Percentiles rank a stretch among this genome's conserved stretches.
phyloP scores from a whole-genome alignment of 2,888 invertebrate genomes.

The Biston stratarius region DNA sequence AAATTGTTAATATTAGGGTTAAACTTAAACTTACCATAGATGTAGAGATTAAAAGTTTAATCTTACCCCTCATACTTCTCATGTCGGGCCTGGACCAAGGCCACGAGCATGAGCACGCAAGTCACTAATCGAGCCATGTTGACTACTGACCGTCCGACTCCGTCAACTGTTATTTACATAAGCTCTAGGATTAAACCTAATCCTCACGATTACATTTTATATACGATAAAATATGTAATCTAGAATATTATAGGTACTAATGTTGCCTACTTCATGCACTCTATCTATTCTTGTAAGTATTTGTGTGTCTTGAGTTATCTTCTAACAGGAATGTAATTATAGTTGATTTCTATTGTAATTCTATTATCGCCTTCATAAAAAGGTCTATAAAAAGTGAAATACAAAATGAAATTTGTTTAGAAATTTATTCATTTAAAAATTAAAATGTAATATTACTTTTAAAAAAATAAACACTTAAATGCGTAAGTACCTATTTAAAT shows the following conservation, averaged over 20 bases:
- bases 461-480: not conserved
- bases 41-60: not conserved
- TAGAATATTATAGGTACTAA: conserved; percentile 28
- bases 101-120: conserved; percentile 58
- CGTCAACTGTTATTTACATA: conserved; percentile 41
- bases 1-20: not conserved
- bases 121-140: conserved; percentile 64
- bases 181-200: conserved; percentile 47
- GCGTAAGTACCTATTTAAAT: too few relatives aligned
- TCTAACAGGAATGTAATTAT: not conserved
- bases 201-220: conserved; percentile 48
- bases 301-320: not conserved
- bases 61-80: conserved; percentile 81
- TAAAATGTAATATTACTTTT: not conserved
- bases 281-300: not conserved
- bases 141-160: conserved; percentile 42
- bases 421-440: not conserved
- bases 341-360: too few relatives aligned
- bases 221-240: conserved; percentile 25
- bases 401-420: not conserved
- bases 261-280: not conserved
- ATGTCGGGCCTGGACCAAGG: conserved; percentile 64
- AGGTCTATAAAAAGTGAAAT: too few relatives aligned
- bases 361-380: too few relatives aligned
- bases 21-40: not conserved